Evolutionary conservation across 2,113 vertebrate genomes (phyloP).

Genomic region (Scytalopus superciliaris): DNA sequence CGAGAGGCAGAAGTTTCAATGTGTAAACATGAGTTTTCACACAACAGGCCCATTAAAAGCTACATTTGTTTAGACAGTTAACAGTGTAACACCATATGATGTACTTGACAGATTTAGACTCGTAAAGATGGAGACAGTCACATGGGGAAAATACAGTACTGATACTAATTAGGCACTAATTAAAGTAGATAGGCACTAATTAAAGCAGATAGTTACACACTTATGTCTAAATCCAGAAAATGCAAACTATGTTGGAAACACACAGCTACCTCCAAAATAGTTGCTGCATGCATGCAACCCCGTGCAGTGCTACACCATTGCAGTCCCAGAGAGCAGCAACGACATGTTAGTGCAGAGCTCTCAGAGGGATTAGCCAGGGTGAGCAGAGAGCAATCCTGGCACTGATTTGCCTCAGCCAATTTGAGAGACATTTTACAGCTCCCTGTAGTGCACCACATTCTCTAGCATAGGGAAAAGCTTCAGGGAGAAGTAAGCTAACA

Average conservation of each 20-base stretch:
- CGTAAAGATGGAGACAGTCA: background rate
- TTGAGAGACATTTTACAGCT: background rate
- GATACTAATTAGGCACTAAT: background rate
- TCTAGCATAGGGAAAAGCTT: background rate
- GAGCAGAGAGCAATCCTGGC: background rate
- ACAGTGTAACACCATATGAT: background rate
- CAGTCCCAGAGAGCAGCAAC: background rate
- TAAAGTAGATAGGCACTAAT: background rate
- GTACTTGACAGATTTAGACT: background rate
- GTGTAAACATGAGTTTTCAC: background rate
- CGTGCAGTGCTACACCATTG: background rate
- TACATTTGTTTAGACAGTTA: constrained; percentile 16
- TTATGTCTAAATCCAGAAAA: background rate
- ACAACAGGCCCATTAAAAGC: background rate
- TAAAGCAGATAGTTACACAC: background rate
- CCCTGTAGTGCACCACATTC: accelerated
- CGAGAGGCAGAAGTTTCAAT: background rate
- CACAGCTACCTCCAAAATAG: background rate
- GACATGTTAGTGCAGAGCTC: background rate
- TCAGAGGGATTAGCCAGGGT: background rate
- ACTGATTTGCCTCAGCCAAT: background rate
- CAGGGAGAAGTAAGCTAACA: background rate
- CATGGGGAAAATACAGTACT: background rate
- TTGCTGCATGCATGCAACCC: background rate
- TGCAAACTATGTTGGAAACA: background rate